Evolutionary conservation across 2,797 vertebrate species (phyloP), one percentile per base, ranked within the genome.

Genomic region (Bucorvus abyssinicus): DNA sequence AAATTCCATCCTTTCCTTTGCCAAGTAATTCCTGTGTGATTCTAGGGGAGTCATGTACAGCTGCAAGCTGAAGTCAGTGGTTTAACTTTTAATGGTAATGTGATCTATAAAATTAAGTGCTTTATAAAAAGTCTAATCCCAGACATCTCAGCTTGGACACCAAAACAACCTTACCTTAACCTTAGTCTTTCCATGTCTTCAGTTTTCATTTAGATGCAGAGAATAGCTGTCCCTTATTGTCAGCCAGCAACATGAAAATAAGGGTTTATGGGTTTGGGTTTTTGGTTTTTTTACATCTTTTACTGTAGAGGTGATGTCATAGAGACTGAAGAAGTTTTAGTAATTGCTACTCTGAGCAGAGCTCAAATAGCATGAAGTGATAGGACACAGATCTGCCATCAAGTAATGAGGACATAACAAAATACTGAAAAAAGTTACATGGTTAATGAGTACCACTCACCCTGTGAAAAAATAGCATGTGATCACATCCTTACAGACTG

Each of bases 91-190:
- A 69, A 65, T 88, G 73, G 90, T 90, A 91, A 91, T 0, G 2
- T 88, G 77, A 88, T 78, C 90, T 65, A 4, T 56, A 79, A 90
- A 88, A 90, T 86, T 38, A 91, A 95, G 90, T 93, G 68, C 61
- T 95, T 89, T 68, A 63, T 90, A 53, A 73, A 82, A 94, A 47
- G 12, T 64, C 44, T 73, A 52, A 84, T 89, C 75, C 87, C 60
- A 89, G 63, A 10, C 74, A 73, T 68, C 32, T 90, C 78, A 50
- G 24, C 14, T 61, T 87, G 53, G 87, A 42, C 87, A 83, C 78
- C 78, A 64, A 40, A 92, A 67, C 59, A 65, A 7, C 27, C 44
- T 90, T 60, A 60, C 61, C 60, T 47, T 89, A 78, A 69, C 77
- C 60, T 78, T 69, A 14, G 32, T 38, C 67, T 87, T 84, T 19